A percentile compares a stretch with the other conserved stretches of the same genome.
Evolutionary conservation across 1,140 invertebrate species (phyloP).

Genomic region (Cydia splendana): DNA sequence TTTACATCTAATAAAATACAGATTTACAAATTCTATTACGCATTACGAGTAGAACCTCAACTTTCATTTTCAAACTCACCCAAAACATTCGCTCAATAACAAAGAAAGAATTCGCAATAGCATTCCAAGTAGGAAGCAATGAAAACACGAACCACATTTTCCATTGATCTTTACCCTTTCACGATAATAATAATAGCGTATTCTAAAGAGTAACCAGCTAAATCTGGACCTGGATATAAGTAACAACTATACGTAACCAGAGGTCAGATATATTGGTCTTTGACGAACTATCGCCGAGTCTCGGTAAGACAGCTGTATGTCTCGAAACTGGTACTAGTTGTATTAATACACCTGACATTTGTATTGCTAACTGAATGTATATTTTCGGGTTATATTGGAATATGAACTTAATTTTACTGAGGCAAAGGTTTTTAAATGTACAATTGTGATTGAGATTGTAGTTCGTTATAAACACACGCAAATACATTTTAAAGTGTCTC

Average conservation of each 20-base stretch:
- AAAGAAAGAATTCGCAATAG: slow-evolving; percentile 17
- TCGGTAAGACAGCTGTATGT: background rate
- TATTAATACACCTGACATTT: slow-evolving; percentile 32
- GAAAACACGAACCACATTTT: slow-evolving; percentile 16
- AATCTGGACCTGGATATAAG: background rate
- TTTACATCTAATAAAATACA: too few species aligned
- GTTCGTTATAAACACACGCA: too few species aligned
- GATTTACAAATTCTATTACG: too few species aligned
- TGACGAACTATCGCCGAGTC: background rate
- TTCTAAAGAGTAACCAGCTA: background rate
- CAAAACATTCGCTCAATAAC: background rate
- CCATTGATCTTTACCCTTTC: slow-evolving; percentile 22
- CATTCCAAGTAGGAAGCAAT: slow-evolving; percentile 17
- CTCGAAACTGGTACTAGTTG: background rate
- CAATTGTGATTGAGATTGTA: too few species aligned
- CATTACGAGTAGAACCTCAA: background rate
- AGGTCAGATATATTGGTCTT: background rate
- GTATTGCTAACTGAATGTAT: background rate
- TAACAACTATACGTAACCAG: background rate
- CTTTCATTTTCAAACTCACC: background rate
- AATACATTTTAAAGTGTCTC: too few species aligned
- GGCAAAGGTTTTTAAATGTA: too few species aligned
- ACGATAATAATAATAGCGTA: slow-evolving; percentile 21
- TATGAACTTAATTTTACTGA: too few species aligned
- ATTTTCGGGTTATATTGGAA: background rate